Conservation (phyloP, 2,113 vertebrate genomes). For the Marcusenius ussheri region DNA sequence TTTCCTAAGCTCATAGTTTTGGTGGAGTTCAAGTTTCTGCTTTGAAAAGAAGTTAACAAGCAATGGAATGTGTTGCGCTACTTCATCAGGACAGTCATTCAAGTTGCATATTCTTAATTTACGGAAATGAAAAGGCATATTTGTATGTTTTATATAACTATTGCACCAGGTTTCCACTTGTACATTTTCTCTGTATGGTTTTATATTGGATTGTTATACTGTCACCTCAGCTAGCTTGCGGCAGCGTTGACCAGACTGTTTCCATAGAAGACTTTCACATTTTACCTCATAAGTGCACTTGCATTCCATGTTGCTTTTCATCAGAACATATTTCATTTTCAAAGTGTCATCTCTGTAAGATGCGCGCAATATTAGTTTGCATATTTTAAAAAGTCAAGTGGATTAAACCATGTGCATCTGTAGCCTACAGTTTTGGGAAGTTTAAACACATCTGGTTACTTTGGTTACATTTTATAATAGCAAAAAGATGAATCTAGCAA, state of each 20-base stretch:
- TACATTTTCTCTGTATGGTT: not conserved
- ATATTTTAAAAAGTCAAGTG: not conserved
- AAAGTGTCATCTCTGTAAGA: not conserved
- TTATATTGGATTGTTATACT: not conserved
- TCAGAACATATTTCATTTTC: constrained; percentile 20
- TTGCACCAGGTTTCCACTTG: not conserved
- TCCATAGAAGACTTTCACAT: not conserved
- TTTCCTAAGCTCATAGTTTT: not conserved
- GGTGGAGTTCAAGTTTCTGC: not conserved
- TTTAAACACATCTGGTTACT: not conserved
- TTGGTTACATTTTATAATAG: not conserved
- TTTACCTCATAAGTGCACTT: not conserved
- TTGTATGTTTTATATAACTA: not conserved
- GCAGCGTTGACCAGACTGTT: not conserved
- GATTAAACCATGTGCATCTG: not conserved
- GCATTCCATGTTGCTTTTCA: not conserved
- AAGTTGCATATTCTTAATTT: not conserved
- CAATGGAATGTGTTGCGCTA: not conserved
- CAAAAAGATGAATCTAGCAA: not conserved
- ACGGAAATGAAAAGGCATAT: not conserved
- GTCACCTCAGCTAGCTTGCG: not conserved
- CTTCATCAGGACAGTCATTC: not conserved
- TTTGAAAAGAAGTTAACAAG: not conserved
- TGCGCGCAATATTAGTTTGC: not conserved
- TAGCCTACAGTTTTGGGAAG: not conserved